Evolutionary conservation across 2,797 vertebrate genomes (phyloP), one percentile per base, ranked within the genome.

Genomic region (Sparus aurata): DNA sequence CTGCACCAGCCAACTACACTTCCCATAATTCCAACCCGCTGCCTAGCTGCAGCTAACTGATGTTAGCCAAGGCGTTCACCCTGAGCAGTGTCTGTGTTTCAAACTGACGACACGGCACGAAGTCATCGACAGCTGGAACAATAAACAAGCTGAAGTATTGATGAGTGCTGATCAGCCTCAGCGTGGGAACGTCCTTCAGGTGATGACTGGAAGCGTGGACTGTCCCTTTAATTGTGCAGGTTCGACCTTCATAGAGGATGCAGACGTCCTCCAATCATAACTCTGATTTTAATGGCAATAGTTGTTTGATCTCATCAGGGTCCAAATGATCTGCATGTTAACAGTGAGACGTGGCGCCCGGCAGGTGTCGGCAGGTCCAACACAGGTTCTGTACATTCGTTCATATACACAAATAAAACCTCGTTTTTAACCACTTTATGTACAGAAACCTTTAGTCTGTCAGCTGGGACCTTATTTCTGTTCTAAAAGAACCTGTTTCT

Each of bases 11-110:
- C 50, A 57, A 74, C 74, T 75, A 76, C 80, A 80, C n/a, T 41
- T 87, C 73, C 87, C 82, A 90, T 85, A 60, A 83, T 64, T 62
- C 73, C 43, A 72, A 2, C 13, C 20, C 17, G 3, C 18, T 18
- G 27, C 55, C 8, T 8, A 4, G 15, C 34, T 12, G 17, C 53
- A 13, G 53, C 54, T 38, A 4, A 18, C 53, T 3, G 6, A 38
- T 12, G 43, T 65, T 38, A 30, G 18, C 45, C 3, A 22, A 41
- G 49, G 9, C 18, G 4, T 34, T 4, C 11, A 9, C 12, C 30
- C 12, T 7, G 30, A 27, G 27, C n/a, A 2, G 16, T 7, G 41
- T 15, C 45, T 41, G 30, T 10, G 68, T 20, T 45, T 72, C 22
- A 43, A 23, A 50, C 11, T 17, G 45, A 11, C 5, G 17, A 62